Evolutionary conservation across 2,888 invertebrate genomes (phyloP).

Genomic region (Reticulitermes lucifugus): DNA sequence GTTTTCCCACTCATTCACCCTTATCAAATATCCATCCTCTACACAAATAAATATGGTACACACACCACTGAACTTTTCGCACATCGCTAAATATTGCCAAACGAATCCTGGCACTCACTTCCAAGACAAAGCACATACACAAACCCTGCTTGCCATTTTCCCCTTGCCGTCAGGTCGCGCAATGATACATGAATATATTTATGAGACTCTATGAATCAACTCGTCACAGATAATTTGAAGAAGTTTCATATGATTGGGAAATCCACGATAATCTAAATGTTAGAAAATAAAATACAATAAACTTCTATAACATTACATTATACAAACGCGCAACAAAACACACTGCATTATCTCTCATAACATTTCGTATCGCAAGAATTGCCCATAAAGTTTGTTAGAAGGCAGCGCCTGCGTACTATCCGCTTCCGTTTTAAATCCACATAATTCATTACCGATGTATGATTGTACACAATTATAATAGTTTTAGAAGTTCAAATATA

Average conservation of each 20-base stretch:
- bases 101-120: slow-evolving; percentile 39
- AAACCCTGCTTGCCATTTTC: slow-evolving; percentile 50
- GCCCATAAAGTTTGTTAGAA: slow-evolving; percentile 2
- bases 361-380: slow-evolving; percentile 12
- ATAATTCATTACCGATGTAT: too few species aligned
- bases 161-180: slow-evolving; percentile 51
- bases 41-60: slow-evolving; percentile 39
- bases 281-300: not conserved
- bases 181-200: slow-evolving; percentile 49
- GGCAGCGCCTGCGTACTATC: slow-evolving; percentile 14
- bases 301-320: not conserved
- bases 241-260: not conserved
- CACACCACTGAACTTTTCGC: slow-evolving; percentile 38
- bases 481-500: too few species aligned
- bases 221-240: slow-evolving; percentile 3
- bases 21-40: slow-evolving; percentile 34
- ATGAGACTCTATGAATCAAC: slow-evolving; percentile 8
- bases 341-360: not conserved
- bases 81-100: slow-evolving; percentile 49
- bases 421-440: not conserved
- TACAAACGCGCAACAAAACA: not conserved
- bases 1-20: slow-evolving; percentile 46
- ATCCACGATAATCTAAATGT: not conserved
- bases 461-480: too few species aligned
- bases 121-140: slow-evolving; percentile 49